A percentile compares a stretch with the other conserved stretches of the same genome.
Evolutionary conservation across 2,113 vertebrate genomes (phyloP).

Genomic region (Oostethus manadensis): DNA sequence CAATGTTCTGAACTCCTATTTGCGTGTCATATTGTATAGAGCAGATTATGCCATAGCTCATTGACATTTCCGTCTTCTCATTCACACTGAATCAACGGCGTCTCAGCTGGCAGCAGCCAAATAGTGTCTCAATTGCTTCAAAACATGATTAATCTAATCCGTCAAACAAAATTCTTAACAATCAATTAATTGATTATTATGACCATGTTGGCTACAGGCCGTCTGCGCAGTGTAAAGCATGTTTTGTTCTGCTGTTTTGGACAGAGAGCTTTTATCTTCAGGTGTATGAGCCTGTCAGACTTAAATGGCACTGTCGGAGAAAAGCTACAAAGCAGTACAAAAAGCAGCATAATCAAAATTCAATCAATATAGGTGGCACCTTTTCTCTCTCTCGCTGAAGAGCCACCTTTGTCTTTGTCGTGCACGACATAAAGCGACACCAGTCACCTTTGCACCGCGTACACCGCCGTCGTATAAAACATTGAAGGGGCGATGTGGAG

Average conservation of each 20-base stretch:
- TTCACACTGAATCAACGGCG: no score
- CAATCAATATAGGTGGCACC: constrained; percentile 51
- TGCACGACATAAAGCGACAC: constrained; percentile 60
- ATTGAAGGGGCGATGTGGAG: constrained; percentile 42
- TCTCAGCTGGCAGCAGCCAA: no score
- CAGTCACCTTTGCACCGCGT: constrained; percentile 65
- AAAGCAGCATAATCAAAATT: constrained; percentile 44
- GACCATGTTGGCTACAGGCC: no score
- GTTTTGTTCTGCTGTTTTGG: no score
- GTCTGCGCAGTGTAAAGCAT: no score
- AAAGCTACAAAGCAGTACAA: constrained; percentile 23
- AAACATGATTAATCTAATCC: no score
- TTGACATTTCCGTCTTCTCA: no score
- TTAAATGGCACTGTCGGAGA: constrained; percentile 30
- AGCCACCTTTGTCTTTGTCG: constrained; percentile 60
- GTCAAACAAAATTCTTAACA: background rate
- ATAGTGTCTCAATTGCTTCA: no score
- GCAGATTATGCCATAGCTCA: no score
- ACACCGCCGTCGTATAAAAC: constrained; percentile 51
- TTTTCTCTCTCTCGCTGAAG: constrained; percentile 48
- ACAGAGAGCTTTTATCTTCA: no score
- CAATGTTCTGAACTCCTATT: background rate
- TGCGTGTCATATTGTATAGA: background rate
- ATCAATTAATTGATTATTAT: no score
- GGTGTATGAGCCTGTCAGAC: constrained; percentile 13